Conservation (phyloP, 2,113 vertebrate species). For the Lichenostomus cassidix region DNA sequence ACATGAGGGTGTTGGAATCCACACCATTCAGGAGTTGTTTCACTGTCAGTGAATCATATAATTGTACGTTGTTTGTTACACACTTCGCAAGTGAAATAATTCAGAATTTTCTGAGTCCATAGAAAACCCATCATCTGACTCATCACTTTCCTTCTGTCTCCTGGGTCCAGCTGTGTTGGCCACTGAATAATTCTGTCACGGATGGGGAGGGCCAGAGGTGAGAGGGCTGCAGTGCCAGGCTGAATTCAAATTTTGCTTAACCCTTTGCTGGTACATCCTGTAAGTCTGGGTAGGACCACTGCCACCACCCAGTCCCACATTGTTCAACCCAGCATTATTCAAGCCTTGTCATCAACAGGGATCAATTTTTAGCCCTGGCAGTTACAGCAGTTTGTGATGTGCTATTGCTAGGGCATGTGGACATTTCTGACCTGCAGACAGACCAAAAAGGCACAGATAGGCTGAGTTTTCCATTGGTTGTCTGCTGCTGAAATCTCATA, state of each 20-base stretch:
- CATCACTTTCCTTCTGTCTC: neutral
- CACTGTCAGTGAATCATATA: neutral
- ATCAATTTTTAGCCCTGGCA: neutral
- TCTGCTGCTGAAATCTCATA: neutral
- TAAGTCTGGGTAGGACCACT: neutral
- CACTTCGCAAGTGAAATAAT: neutral
- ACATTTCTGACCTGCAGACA: neutral
- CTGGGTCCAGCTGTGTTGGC: neutral
- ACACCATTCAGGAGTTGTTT: neutral
- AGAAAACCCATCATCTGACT: neutral
- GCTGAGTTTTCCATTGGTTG: neutral
- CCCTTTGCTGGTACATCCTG: neutral
- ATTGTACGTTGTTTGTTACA: neutral
- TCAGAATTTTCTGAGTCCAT: neutral
- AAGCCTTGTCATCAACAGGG: neutral
- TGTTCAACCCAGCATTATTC: neutral
- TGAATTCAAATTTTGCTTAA: neutral
- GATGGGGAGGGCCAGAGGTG: neutral
- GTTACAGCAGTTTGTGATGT: neutral
- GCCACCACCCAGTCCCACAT: neutral
- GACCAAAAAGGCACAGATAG: neutral
- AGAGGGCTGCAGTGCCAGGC: neutral
- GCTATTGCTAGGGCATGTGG: neutral
- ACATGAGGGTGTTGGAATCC: neutral
- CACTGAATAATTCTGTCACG: neutral